These are phyloP conservation scores for Manis pentadactyla DNA, from an alignment of 2,797 vertebrate genomes.

Conservation along the genomic window DNA sequence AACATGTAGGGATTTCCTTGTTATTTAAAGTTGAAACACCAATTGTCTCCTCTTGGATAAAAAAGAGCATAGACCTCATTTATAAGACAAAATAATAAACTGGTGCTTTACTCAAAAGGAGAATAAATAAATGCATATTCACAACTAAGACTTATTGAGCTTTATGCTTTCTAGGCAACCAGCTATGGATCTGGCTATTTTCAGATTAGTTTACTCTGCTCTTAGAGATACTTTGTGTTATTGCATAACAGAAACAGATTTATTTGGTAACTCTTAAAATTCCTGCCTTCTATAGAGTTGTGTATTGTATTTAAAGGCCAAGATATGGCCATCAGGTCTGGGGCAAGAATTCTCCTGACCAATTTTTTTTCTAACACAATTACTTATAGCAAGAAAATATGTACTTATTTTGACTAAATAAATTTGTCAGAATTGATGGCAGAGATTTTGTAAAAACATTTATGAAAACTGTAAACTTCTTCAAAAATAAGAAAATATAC, in stretches of 20 bases:
- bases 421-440: background rate
- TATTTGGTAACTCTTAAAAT: background rate
- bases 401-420: background rate
- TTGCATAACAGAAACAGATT: background rate
- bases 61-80: background rate
- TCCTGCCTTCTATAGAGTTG: background rate
- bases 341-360: background rate
- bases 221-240: slow-evolving; percentile 3
- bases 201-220: background rate
- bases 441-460: background rate
- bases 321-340: background rate
- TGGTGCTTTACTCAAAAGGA: background rate
- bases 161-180: background rate
- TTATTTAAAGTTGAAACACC: background rate
- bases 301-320: background rate
- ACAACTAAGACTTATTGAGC: background rate
- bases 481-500: background rate
- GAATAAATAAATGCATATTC: background rate
- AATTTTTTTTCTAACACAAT: background rate
- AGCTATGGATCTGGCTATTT: background rate
- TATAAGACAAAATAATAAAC: background rate
- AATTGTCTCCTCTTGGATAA: background rate
- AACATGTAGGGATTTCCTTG: background rate
- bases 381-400: slow-evolving; percentile 3
- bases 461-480: background rate